phyloP scores from a whole-genome alignment of 2,888 invertebrate genomes.

The Siphlonurus alternatus region DNA sequence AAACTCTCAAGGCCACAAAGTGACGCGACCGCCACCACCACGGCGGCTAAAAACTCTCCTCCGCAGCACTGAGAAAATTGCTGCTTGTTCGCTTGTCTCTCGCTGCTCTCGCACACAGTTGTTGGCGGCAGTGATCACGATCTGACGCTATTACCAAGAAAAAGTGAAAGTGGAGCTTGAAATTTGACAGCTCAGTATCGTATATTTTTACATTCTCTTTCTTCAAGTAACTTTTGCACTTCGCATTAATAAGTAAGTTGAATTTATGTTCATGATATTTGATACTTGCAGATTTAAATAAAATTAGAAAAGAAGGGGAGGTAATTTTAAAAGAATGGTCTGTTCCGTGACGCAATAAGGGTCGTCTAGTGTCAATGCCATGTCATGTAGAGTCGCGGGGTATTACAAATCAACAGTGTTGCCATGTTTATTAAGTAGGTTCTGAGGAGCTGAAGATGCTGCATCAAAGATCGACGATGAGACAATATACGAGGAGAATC shows the following conservation, averaged over 20 bases:
- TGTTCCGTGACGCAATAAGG: neutral
- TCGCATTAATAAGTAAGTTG: too few species aligned
- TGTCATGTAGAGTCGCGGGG: neutral
- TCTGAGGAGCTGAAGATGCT: neutral
- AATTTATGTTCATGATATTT: neutral
- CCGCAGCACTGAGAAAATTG: too few species aligned
- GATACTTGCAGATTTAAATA: neutral
- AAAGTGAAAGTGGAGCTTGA: neutral
- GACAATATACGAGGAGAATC: neutral
- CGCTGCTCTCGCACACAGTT: too few species aligned
- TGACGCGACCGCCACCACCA: neutral
- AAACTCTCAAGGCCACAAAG: conserved; percentile 1
- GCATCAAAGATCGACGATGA: neutral
- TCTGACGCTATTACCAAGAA: too few species aligned
- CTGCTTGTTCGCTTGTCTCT: too few species aligned
- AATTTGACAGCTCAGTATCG: too few species aligned
- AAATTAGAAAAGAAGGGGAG: too few species aligned
- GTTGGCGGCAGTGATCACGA: too few species aligned
- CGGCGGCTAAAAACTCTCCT: neutral
- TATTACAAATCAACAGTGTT: neutral
- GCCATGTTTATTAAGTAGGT: neutral
- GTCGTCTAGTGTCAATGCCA: neutral
- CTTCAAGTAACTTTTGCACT: too few species aligned
- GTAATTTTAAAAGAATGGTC: neutral
- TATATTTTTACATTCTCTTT: too few species aligned